phyloP scores from a whole-genome alignment of 1,140 invertebrate genomes.

The Drosophila malerkotliana region DNA sequence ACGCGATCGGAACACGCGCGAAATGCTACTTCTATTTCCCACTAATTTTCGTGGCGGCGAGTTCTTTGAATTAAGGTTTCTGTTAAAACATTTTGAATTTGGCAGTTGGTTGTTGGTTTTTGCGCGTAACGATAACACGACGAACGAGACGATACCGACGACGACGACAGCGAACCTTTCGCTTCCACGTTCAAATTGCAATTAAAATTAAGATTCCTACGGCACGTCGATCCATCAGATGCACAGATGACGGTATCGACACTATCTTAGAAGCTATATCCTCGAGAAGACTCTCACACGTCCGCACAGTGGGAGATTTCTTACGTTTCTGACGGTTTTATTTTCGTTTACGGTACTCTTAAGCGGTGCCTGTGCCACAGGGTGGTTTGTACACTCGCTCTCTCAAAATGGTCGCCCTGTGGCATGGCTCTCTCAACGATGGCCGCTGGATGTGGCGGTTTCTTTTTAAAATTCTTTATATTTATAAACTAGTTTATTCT shows the following conservation, averaged over 20 bases:
- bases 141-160: conserved; percentile 33
- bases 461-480: background rate
- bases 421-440: background rate
- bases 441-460: background rate
- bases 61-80: conserved; percentile 24
- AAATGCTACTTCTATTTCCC: conserved; percentile 25
- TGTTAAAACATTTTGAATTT: conserved; percentile 57
- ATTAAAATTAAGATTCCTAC: background rate
- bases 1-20: background rate
- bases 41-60: conserved; percentile 34
- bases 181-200: conserved; percentile 9
- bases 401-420: background rate
- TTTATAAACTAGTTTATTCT: too few species aligned
- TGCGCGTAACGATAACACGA: conserved; percentile 40
- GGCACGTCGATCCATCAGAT: background rate
- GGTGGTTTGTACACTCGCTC: background rate
- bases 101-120: conserved; percentile 20
- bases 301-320: background rate
- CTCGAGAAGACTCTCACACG: background rate
- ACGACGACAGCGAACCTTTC: conserved; percentile 25
- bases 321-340: background rate
- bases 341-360: background rate
- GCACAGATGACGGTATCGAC: background rate
- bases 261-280: background rate
- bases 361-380: background rate